phyloP scores from a whole-genome alignment of 2,797 vertebrate genomes.

The Chanos chanos region DNA sequence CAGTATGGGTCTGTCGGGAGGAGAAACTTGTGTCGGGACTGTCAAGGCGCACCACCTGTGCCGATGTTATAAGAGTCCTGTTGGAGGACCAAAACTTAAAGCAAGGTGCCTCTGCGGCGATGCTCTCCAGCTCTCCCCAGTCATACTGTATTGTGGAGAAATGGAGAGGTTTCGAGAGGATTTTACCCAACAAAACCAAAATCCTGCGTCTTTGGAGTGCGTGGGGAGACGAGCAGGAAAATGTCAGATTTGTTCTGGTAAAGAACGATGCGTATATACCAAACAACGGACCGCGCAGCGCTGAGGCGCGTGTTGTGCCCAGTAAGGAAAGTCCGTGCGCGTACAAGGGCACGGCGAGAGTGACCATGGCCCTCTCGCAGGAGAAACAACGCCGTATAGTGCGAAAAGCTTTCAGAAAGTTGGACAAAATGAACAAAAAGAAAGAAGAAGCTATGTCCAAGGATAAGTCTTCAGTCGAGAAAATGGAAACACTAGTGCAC shows the following conservation, averaged over 20 bases:
- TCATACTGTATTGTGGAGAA: constrained; percentile 95
- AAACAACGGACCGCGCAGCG: constrained; percentile 87
- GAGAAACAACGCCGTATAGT: constrained; percentile 91
- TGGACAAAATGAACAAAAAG: constrained; percentile 90
- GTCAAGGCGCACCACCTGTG: constrained; percentile 87
- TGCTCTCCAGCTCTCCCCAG: constrained; percentile 81
- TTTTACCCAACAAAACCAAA: constrained; percentile 89
- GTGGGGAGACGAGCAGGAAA: constrained; percentile 92
- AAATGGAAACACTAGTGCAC: constrained; percentile 95
- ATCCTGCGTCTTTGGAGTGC: constrained; percentile 89
- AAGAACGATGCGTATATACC: constrained; percentile 88
- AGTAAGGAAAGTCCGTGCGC: constrained; percentile 80
- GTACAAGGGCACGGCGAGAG: constrained; percentile 47
- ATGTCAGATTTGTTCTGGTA: constrained; percentile 92
- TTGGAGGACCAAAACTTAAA: constrained; percentile 83
- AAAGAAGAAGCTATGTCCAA: constrained; percentile 66
- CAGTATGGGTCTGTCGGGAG: constrained; percentile 95
- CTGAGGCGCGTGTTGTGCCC: constrained; percentile 88
- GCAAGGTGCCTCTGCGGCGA: constrained; percentile 64
- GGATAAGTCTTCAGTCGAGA: constrained; percentile 73
- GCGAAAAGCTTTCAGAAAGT: constrained; percentile 91
- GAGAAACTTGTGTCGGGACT: constrained; percentile 94
- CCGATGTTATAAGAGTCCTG: constrained; percentile 87
- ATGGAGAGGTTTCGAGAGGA: constrained; percentile 94
- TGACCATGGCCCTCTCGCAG: constrained; percentile 68